A percentile compares a stretch with the other conserved stretches of the same genome.
phyloP scores from a whole-genome alignment of 2,113 vertebrate genomes.

The Himantopus leucocephalus region DNA sequence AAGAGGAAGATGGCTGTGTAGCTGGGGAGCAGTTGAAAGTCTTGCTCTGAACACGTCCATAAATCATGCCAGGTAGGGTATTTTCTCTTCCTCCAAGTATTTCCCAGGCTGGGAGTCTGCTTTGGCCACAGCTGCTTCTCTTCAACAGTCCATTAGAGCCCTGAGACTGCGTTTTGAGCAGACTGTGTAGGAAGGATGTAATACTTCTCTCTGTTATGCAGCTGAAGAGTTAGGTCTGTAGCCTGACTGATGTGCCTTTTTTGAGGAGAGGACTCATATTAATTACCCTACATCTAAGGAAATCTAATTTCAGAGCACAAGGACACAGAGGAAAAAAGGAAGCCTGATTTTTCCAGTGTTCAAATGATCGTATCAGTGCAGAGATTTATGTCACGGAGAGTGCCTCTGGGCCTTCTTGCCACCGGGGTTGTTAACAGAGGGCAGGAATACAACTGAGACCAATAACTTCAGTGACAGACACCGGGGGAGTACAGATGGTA shows the following conservation, averaged over 20 bases:
- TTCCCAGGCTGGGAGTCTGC: neutral
- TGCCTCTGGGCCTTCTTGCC: neutral
- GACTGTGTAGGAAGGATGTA: neutral
- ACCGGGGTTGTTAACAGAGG: neutral
- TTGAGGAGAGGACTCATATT: slow-evolving; percentile 18
- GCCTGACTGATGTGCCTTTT: slow-evolving; percentile 10
- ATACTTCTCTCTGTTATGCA: neutral
- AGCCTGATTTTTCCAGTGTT: slow-evolving; percentile 38
- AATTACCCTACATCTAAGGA: slow-evolving; percentile 62
- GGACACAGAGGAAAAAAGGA: slow-evolving; percentile 18
- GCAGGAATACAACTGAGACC: neutral
- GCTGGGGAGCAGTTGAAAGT: neutral
- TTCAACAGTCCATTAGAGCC: neutral
- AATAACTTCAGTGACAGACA: neutral
- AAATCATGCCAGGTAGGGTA: slow-evolving; percentile 2
- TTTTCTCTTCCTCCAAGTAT: neutral
- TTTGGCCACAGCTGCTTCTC: slow-evolving; percentile 19
- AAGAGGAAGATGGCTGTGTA: neutral
- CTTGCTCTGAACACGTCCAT: neutral
- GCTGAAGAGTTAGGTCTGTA: neutral
- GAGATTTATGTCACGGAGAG: slow-evolving; percentile 23
- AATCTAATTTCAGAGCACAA: slow-evolving; percentile 62
- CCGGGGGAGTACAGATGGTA: neutral
- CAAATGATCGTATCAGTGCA: neutral
- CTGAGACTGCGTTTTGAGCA: neutral